Conservation (phyloP, 2,113 vertebrate genomes). For the Caloenas nicobarica region DNA sequence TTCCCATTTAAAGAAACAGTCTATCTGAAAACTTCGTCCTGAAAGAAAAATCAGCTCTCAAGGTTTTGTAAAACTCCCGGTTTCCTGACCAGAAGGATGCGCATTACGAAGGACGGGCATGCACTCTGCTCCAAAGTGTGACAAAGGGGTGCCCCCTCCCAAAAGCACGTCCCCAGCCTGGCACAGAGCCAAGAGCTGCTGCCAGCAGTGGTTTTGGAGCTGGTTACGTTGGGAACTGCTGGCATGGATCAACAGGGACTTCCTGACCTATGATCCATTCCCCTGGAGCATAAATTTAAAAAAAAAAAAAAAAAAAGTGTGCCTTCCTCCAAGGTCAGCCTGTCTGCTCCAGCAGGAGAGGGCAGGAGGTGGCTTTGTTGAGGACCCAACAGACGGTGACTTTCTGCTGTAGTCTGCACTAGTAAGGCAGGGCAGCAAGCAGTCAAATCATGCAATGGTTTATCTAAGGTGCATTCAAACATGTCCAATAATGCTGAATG, state of each 20-base stretch:
- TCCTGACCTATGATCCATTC: neutral
- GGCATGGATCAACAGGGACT: neutral
- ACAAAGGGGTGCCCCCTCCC: neutral
- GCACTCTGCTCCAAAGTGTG: fast-evolving
- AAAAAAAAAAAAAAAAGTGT: neutral
- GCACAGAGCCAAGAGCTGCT: neutral
- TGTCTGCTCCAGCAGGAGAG: neutral
- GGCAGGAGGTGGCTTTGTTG: neutral
- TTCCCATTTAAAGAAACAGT: neutral
- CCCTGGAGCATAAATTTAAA: neutral
- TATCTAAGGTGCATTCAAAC: neutral
- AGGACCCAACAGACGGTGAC: neutral
- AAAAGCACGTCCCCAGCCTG: fast-evolving
- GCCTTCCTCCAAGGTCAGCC: neutral
- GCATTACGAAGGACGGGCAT: fast-evolving
- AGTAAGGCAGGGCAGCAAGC: neutral
- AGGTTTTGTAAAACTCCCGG: fast-evolving
- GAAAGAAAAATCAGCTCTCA: neutral
- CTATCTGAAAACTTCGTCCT: neutral
- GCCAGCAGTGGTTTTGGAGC: neutral
- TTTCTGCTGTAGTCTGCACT: neutral
- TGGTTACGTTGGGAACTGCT: neutral
- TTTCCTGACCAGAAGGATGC: neutral
- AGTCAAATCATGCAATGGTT: neutral
- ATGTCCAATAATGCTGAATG: neutral